Evolutionary conservation across 2,113 vertebrate genomes (phyloP), one percentile per base, ranked within the genome.

Genomic region (Gallinago paraguaiae): DNA sequence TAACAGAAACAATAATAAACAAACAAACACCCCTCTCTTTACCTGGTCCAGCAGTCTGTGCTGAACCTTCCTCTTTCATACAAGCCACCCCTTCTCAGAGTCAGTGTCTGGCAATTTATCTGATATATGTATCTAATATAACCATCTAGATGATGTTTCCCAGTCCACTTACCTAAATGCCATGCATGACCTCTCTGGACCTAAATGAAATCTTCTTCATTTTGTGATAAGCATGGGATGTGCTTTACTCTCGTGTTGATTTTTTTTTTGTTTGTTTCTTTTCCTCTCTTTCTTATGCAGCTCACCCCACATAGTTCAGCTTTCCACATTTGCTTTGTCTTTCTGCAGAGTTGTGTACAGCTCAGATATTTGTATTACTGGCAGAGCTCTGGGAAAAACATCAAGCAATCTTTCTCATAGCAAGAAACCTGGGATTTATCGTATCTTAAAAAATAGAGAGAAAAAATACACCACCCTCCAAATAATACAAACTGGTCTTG

Each of bases 121-220:
- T 77, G 39, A 71, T 53, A 30, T 3, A 24, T 19, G 4, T 11
- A 41, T 41, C 14, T 59, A 64, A 50, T 33, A 11, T 45, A 72
- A 35, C 7, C 7, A 1, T 50, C 22, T 46, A 72, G 48, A 46
- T 39, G 13, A 57, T 20, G 37, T 6, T 69, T 89, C 51, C 18
- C 35, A 81, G 10, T 1, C 41, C 0, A 9, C 4, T 60, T 37
- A 56, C 10, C 20, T 22, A 72, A 69, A 84, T 37, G 8, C 17
- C 1, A 1, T 11, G 4, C 24, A 54, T 1, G 9, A 17, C 2
- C 28, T 71, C 2, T 39, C 46, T 59, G 25, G 10, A 54, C 37
- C 33, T 60, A 6, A 82, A 65, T 8, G 1, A 91, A 83, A 51
- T 71, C 15, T 24, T 31, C 24, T 54, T 10, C 2, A 33, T 51